Evolutionary conservation across 2,888 invertebrate species (phyloP), one percentile per base, ranked within the genome.

Genomic region (Itoplectis maculator): DNA sequence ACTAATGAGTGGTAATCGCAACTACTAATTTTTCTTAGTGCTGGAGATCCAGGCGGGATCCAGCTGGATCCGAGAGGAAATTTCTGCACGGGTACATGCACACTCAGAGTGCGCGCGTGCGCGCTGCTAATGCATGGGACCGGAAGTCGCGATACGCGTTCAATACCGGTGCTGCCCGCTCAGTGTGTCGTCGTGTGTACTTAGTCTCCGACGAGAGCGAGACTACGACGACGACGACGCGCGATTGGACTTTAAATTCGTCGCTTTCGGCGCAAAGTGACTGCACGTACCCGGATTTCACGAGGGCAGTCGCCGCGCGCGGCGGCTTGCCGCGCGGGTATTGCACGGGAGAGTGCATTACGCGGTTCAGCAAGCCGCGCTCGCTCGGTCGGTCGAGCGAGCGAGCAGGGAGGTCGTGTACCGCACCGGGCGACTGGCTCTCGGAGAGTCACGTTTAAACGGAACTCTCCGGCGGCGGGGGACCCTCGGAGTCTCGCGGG

Each of bases 121-220:
- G n/a, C n/a, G 76, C 84, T 84, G 80, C 85, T 87, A 87, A 59
- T 59, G n/a, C 35, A 88, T 87, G 87, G 85, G n/a, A 86, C 85
- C 87, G 88, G 88, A 89, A 89, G 87, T 88, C 83, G 85, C 84
- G 85, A 87, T 87, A 87, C 15, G 84, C 83, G 84, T 81, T 29
- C 45, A 45, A 75, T 65, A 42, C 8, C 20, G 20, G 29, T 9
- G n/a, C n/a, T n/a, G n/a, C n/a, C n/a, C n/a, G n/a, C n/a, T n/a
- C n/a, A n/a, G n/a, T n/a, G n/a, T n/a, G n/a, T n/a, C n/a, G n/a
- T n/a, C n/a, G n/a, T 6, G 37, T 37, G 47, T 66, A 13, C 40
- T 63, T 15, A 29, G 4, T 15, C 6, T 18, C n/a, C 68, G 47
- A n/a, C n/a, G 29, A 11, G 69, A 68, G 47, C 68, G 47, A 65